Conservation (phyloP, 2,888 invertebrate genomes). For the Eurytoma adleriae region DNA sequence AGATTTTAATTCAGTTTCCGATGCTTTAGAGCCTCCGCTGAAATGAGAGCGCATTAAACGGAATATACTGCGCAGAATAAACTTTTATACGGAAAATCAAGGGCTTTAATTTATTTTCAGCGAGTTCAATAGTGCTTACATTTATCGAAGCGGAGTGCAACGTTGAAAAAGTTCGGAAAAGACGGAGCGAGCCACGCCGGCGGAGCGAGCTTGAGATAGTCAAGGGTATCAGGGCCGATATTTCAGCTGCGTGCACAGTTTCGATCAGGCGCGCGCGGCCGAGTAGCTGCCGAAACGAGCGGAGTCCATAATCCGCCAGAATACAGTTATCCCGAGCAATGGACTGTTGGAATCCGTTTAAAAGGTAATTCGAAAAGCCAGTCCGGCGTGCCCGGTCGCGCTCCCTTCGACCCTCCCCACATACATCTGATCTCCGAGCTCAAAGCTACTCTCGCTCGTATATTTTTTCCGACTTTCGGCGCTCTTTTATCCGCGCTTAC, state of each 20-base stretch:
- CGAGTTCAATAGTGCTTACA: too few relatives aligned
- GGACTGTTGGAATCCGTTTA: conserved; percentile 61
- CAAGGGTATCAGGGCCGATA: background rate
- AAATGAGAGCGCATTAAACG: too few relatives aligned
- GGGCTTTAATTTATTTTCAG: too few relatives aligned
- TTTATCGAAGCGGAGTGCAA: background rate
- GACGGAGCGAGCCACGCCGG: background rate
- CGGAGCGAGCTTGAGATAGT: background rate
- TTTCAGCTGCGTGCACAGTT: conserved; percentile 3
- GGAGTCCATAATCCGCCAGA: conserved; percentile 35
- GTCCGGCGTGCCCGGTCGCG: conserved; percentile 12
- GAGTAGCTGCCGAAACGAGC: conserved; percentile 19
- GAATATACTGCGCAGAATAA: too few relatives aligned
- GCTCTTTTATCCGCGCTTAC: background rate
- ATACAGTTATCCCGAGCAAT: conserved; percentile 15
- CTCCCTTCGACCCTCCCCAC: background rate
- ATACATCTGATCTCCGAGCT: background rate
- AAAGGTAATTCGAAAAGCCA: conserved; percentile 62
- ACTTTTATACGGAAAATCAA: too few relatives aligned
- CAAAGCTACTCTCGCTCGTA: conserved; percentile 11
- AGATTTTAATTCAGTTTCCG: too few relatives aligned
- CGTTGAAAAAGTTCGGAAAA: conserved; percentile 9
- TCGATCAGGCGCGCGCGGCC: conserved; percentile 14
- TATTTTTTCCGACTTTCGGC: background rate
- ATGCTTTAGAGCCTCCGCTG: too few relatives aligned